Evolutionary conservation across 2,797 vertebrate species (phyloP).

Genomic region (Hirundo rustica): DNA sequence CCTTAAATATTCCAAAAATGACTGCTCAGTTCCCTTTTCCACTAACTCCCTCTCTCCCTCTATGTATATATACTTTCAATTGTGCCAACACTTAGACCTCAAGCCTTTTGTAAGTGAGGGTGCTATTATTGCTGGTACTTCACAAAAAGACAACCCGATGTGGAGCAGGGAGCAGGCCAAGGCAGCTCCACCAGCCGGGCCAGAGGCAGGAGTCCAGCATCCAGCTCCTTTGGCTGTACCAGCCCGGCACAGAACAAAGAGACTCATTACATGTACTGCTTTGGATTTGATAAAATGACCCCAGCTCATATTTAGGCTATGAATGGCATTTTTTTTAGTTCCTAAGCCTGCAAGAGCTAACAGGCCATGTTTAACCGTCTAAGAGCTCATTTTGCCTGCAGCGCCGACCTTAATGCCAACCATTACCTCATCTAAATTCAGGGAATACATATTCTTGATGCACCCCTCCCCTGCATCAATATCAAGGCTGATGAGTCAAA

Average conservation of each 20-base stretch:
- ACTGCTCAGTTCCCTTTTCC: not conserved
- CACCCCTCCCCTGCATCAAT: not conserved
- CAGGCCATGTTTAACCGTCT: conserved; percentile 16
- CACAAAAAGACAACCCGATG: not conserved
- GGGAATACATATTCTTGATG: not conserved
- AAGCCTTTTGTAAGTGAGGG: not conserved
- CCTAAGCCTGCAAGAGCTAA: conserved; percentile 15
- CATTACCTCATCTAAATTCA: conserved; percentile 55
- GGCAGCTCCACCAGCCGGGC: not conserved
- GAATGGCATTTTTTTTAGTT: not conserved
- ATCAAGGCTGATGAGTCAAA: conserved; percentile 20
- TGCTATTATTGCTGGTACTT: not conserved
- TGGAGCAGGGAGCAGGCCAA: not conserved
- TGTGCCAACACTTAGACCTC: not conserved
- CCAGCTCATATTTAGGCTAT: conserved; percentile 2
- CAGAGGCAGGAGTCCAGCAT: not conserved
- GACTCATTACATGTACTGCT: conserved; percentile 13
- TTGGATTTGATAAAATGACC: conserved; percentile 1
- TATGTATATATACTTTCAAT: not conserved
- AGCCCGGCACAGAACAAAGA: not conserved
- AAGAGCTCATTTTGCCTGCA: conserved; percentile 51
- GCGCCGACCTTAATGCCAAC: not conserved
- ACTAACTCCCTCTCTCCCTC: not conserved
- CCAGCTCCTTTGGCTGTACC: not conserved
- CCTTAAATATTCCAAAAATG: not conserved